phyloP scores from a whole-genome alignment of 2,113 vertebrate species.

The Dendrocopos noguchii region DNA sequence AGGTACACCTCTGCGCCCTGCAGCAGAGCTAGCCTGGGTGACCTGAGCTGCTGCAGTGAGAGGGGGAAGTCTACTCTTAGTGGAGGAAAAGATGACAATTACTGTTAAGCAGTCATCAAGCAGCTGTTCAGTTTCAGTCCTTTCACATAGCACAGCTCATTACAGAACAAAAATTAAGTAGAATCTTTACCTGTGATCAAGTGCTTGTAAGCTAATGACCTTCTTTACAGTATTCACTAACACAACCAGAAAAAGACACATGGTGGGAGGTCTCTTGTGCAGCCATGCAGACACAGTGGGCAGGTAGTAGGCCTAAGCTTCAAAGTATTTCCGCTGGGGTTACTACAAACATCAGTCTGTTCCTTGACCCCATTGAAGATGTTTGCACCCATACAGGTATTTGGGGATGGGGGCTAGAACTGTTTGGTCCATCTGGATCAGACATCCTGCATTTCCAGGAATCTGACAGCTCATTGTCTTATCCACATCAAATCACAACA shows the following conservation, averaged over 20 bases:
- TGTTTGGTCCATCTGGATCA: not conserved
- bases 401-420: not conserved
- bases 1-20: no score
- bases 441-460: not conserved
- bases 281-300: not conserved
- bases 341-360: not conserved
- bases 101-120: accelerated
- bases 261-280: not conserved
- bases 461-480: not conserved
- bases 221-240: not conserved
- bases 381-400: not conserved
- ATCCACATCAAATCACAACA: not conserved
- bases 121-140: not conserved
- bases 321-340: not conserved
- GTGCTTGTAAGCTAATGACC: not conserved
- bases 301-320: not conserved
- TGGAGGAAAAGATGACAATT: no score
- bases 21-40: not conserved
- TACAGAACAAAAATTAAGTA: not conserved
- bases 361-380: not conserved
- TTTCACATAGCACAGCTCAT: accelerated
- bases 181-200: not conserved
- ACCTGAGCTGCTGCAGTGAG: accelerated
- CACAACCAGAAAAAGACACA: not conserved
- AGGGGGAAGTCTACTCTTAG: accelerated